Conservation (phyloP, 2,797 vertebrate species). For the Cichlasoma orientale region DNA sequence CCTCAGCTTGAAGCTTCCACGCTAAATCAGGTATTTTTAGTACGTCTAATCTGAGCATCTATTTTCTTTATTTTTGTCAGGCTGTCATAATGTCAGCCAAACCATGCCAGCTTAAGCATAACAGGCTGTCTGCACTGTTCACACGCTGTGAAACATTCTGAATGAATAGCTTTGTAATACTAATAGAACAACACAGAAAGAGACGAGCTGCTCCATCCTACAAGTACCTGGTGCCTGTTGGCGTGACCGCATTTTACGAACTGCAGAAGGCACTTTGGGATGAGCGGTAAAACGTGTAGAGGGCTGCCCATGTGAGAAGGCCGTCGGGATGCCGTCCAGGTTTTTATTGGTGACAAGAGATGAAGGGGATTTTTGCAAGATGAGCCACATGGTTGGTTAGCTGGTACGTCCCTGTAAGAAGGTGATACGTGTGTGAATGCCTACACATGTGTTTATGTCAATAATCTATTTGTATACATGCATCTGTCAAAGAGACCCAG, state of each 20-base stretch:
- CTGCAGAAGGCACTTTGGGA: conserved; percentile 19
- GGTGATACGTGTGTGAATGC: conserved; percentile 5
- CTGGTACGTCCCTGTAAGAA: not conserved
- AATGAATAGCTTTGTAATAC: conserved; percentile 36
- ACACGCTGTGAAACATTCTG: conserved; percentile 18
- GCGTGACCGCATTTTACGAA: conserved; percentile 1
- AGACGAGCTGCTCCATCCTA: not conserved
- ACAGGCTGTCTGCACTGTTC: conserved; percentile 27
- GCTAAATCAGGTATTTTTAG: conserved; percentile 48
- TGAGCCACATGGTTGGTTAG: conserved; percentile 4
- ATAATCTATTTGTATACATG: not conserved
- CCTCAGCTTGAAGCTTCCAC: conserved; percentile 25
- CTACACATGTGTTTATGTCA: not conserved
- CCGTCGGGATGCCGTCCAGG: conserved; percentile 5
- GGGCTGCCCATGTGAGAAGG: conserved; percentile 15
- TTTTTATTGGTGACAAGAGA: conserved; percentile 23
- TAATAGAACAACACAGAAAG: conserved; percentile 8
- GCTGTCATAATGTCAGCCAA: conserved; percentile 34
- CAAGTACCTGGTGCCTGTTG: conserved; percentile 8
- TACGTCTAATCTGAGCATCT: conserved; percentile 5
- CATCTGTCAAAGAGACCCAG: conserved; percentile 21
- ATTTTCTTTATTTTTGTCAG: conserved; percentile 33
- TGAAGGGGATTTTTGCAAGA: conserved; percentile 31
- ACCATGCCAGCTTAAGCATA: conserved; percentile 14
- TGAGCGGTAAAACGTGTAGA: conserved; percentile 27